Evolutionary conservation across 2,113 vertebrate species (phyloP), one percentile per base, ranked within the genome.

Genomic region (Lycocorax pyrrhopterus): DNA sequence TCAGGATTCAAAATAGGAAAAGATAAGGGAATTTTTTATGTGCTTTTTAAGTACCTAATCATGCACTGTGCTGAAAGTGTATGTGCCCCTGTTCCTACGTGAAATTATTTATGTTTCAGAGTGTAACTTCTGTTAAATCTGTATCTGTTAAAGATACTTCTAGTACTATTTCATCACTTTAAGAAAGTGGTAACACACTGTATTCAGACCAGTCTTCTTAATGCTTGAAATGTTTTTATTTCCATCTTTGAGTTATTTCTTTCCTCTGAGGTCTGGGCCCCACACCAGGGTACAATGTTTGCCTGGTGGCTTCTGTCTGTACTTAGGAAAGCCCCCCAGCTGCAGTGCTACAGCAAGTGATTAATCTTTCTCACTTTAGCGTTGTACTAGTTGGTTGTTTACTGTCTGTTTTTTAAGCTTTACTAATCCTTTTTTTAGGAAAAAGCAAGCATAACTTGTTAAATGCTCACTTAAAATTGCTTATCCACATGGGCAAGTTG

Each of bases 1-100:
- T 73, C 53, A 83, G n/a, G 46, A 91, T 86, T 89, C 67, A 66
- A 76, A 89, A 39, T 39, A 91, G n/a, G 30, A 89, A 52, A n/a
- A 89, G 59, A 35, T 84, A 76, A 93, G 72, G 62, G 29, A 62
- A 21, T 49, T 74, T 71, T 51, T 83, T 4, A n/a, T 68, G 30
- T 55, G 10, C 16, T 52, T 2, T 59, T 13, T 64, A 68, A 53
- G 30, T 73, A 53, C 11, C 9, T 69, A 47, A 56, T 81, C 15
- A 9, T 49, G 32, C 29, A 53, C 6, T 10, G 22, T 73, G 35
- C 37, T 87, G 23, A 53, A 73, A 78, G 46, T 35, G 5, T 16
- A 9, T 29, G 12, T 25, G 4, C 8, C 23, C 21, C 29, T 43
- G 9, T 71, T 91, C 46, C 41, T 78, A 12, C 26, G 49, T 77